Evolutionary conservation across 2,888 invertebrate species (phyloP), one percentile per base, ranked within the genome.

Genomic region (Ennomos fuscantarius): DNA sequence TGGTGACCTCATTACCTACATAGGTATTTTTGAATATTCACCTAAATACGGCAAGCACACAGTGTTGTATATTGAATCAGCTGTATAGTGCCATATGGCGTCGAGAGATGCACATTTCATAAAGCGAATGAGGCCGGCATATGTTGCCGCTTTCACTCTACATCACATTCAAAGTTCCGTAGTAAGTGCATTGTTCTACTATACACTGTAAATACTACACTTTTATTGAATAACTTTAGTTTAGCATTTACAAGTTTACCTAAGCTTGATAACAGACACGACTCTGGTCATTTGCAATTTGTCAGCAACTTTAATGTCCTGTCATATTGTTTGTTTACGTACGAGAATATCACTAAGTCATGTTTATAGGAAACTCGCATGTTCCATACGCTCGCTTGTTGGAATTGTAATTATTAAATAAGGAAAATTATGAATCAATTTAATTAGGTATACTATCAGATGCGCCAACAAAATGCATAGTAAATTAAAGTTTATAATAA

Each of bases 81-180:
- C 86, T 89, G 87, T 81, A 76, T 72, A 56, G 78, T 76, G 81
- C 84, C 91, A 92, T 90, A 91, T 91, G 91, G 91, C 84, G 81
- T 72, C 77, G 81, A 83, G 81, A 83, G 84, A 82, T 87, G 60
- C 82, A 83, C 87, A 84, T 83, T 85, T 85, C 79, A 84, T 86
- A 85, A 83, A 84, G 78, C 80, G 85, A 91, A 88, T 86, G 89
- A 87, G 91, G 88, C 81, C 87, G 81, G 79, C 90, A 87, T 88
- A 88, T 91, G 89, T 84, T 83, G 77, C 84, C 84, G 89, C 91
- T 91, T 91, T 92, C 90, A 89, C 91, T 91, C 86, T 82, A 79
- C 82, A 84, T 79, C 81, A 87, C 83, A 86, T 81, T 84, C 82
- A 75, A 74, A 81, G 76, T 83, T 85, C 82, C 82, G 79, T 79